These are phyloP conservation scores for Podarcis muralis DNA, from an alignment of 2,113 vertebrate species.

Conservation along the genomic window DNA sequence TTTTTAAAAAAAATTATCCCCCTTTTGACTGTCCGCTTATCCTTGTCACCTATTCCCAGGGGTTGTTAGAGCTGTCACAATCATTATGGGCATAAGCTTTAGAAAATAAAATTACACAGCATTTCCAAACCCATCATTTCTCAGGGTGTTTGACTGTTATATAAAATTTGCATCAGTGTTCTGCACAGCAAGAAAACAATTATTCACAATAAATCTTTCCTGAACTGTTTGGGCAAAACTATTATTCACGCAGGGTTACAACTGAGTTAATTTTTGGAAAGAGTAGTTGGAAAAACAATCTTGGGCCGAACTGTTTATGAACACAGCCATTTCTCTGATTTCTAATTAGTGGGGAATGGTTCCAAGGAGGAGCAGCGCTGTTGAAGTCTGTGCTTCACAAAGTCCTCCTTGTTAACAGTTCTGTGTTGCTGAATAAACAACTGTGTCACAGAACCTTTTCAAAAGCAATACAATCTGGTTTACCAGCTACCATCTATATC, in stretches of 20 bases:
- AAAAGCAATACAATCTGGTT: slow-evolving; percentile 69
- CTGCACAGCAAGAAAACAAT: slow-evolving; percentile 63
- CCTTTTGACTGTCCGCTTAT: background rate
- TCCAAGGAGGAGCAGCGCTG: slow-evolving; percentile 72
- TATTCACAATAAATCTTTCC: slow-evolving; percentile 77
- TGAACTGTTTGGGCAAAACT: slow-evolving; percentile 59
- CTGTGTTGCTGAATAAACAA: slow-evolving; percentile 79
- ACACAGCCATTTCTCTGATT: slow-evolving; percentile 76
- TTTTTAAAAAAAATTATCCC: background rate
- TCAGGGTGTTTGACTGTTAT: slow-evolving; percentile 46
- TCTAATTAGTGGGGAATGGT: slow-evolving; percentile 80
- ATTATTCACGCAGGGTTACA: slow-evolving; percentile 69
- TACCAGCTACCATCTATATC: slow-evolving; percentile 64
- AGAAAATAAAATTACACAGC: slow-evolving; percentile 35
- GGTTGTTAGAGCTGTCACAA: slow-evolving; percentile 30
- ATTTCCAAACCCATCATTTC: slow-evolving; percentile 54
- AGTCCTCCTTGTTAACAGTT: slow-evolving; percentile 75
- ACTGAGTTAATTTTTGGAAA: slow-evolving; percentile 77
- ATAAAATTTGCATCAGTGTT: slow-evolving; percentile 66
- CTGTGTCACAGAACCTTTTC: slow-evolving; percentile 69
- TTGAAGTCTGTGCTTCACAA: slow-evolving; percentile 70
- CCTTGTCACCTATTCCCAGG: background rate
- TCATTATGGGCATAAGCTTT: background rate
- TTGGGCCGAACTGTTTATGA: slow-evolving; percentile 61
- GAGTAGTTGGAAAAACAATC: slow-evolving; percentile 64